A percentile compares a stretch with the other conserved stretches of the same genome.
These are phyloP conservation scores for Amphipoea lucens DNA, from an alignment of 2,888 invertebrate genomes.

Conservation along the genomic window DNA sequence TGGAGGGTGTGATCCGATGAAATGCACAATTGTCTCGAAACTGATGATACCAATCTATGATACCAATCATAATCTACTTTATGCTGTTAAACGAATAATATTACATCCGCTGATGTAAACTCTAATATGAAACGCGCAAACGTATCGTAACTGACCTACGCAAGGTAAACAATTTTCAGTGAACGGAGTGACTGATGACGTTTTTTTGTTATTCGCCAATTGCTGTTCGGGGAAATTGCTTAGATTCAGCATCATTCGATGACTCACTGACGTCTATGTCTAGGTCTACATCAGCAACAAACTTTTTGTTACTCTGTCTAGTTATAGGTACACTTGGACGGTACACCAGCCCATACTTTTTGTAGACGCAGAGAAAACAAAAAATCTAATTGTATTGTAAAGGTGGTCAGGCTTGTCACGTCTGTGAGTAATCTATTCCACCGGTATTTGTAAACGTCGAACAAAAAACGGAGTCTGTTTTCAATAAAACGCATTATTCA, in stretches of 20 bases:
- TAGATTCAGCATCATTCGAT: slow-evolving; percentile 61
- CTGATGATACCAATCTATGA: slow-evolving; percentile 13
- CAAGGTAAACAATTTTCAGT: slow-evolving; percentile 65
- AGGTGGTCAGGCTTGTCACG: slow-evolving; percentile 41
- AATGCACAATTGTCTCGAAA: slow-evolving; percentile 7
- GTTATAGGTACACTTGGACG: slow-evolving; percentile 1
- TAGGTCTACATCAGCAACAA: slow-evolving; percentile 53
- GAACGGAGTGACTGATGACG: slow-evolving; percentile 52
- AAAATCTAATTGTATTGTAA: slow-evolving; percentile 43
- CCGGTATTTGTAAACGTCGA: slow-evolving; percentile 35
- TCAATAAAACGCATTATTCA: slow-evolving; percentile 56
- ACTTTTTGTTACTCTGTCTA: slow-evolving; percentile 38
- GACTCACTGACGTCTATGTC: slow-evolving; percentile 60
- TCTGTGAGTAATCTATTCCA: slow-evolving; percentile 48
- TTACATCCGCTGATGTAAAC: slow-evolving; percentile 35
- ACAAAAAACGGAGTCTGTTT: slow-evolving; percentile 43
- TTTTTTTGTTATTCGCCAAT: slow-evolving; percentile 61
- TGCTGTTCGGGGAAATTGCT: slow-evolving; percentile 65
- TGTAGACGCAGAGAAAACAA: slow-evolving; percentile 38
- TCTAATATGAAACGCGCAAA: slow-evolving; percentile 33
- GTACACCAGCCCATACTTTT: slow-evolving; percentile 13
- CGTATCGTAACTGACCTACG: slow-evolving; percentile 68
- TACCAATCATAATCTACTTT: slow-evolving; percentile 1
- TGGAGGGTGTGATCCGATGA: neutral
- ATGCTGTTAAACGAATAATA: slow-evolving; percentile 5